Evolutionary conservation across 2,797 vertebrate species (phyloP).

Genomic region (Buphagus erythrorhynchus): DNA sequence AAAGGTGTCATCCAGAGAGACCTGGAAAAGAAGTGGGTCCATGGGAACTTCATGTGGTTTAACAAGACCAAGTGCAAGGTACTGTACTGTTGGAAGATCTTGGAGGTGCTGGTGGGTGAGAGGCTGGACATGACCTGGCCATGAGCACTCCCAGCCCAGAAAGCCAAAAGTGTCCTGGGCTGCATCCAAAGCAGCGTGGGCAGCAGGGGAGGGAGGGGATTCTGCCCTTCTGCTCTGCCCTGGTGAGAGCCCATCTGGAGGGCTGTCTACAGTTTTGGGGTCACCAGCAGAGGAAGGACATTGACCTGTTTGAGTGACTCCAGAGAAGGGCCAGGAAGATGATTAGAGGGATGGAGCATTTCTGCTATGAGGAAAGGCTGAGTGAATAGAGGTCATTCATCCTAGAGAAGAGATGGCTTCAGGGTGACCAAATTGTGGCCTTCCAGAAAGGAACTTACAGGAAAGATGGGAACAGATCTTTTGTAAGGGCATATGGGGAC

Average conservation of each 20-base stretch:
- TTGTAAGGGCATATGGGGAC: not conserved
- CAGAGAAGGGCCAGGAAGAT: rapidly evolving
- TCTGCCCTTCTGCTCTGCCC: not conserved
- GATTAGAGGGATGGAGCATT: not conserved
- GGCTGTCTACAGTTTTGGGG: not conserved
- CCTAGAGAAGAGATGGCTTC: not conserved
- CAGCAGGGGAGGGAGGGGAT: not conserved
- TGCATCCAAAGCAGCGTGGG: rapidly evolving
- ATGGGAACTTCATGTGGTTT: not conserved
- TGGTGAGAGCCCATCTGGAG: rapidly evolving
- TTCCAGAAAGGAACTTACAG: not conserved
- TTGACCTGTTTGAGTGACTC: not conserved
- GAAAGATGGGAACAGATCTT: not conserved
- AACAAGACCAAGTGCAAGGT: not conserved
- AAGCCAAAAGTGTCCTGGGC: rapidly evolving
- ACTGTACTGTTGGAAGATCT: not conserved
- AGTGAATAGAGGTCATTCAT: not conserved
- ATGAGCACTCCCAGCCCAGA: not conserved
- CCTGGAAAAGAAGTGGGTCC: not conserved
- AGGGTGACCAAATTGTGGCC: not conserved
- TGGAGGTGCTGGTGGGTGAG: not conserved
- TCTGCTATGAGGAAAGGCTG: not conserved
- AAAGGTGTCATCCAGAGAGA: not conserved
- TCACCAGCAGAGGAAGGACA: not conserved
- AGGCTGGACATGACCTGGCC: not conserved